These are phyloP conservation scores for Aviceda cuculoides DNA, from an alignment of 2,797 vertebrate genomes.

Conservation along the genomic window DNA sequence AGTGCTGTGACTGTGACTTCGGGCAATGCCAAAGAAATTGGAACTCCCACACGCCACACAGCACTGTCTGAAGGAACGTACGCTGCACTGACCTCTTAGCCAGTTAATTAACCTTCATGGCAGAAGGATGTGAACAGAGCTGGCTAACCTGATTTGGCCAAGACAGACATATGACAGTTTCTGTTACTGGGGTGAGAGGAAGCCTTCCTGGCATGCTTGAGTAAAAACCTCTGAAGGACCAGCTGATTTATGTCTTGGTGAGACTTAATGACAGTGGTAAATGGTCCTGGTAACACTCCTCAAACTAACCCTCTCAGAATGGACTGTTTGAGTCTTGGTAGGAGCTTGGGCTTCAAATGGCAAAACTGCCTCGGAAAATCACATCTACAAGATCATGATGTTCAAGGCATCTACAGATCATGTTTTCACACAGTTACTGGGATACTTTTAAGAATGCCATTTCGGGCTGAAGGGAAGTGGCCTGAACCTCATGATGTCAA, in stretches of 20 bases:
- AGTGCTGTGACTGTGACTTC: not conserved
- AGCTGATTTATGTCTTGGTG: not conserved
- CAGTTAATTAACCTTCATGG: not conserved
- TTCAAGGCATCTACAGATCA: not conserved
- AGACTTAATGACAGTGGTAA: not conserved
- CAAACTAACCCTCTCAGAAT: not conserved
- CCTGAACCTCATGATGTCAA: not conserved
- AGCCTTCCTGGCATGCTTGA: not conserved
- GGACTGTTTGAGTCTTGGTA: not conserved
- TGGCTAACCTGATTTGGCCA: not conserved
- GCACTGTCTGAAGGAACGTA: not conserved
- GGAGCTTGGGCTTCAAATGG: not conserved
- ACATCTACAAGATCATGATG: no score
- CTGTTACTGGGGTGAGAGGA: not conserved
- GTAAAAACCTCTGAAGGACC: not conserved
- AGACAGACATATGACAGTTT: not conserved
- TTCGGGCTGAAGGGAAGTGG: not conserved
- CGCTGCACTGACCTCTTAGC: not conserved
- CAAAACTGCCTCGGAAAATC: not conserved
- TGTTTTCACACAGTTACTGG: not conserved
- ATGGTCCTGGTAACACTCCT: not conserved
- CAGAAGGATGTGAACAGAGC: not conserved
- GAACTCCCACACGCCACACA: not conserved
- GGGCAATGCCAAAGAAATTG: not conserved
- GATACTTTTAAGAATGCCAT: not conserved